A percentile compares a stretch with the other conserved stretches of the same genome.
phyloP scores from a whole-genome alignment of 1,140 invertebrate genomes.

The Linepithema humile region DNA sequence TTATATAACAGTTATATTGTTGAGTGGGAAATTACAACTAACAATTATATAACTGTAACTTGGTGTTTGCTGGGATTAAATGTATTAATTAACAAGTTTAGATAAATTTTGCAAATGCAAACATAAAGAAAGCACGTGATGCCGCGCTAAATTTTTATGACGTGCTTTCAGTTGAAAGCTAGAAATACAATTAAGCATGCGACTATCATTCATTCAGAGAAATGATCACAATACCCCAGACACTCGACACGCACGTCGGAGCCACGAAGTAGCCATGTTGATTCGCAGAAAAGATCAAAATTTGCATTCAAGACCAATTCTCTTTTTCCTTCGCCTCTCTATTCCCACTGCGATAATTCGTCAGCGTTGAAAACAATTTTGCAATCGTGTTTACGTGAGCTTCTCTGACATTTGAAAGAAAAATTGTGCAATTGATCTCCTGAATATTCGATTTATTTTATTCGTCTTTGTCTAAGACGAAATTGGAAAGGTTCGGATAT shows the following conservation, averaged over 20 bases:
- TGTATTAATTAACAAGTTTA: neutral
- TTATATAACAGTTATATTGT: no score
- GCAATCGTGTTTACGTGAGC: neutral
- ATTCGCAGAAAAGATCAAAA: conserved; percentile 28
- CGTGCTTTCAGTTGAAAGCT: conserved; percentile 70
- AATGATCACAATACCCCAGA: conserved; percentile 50
- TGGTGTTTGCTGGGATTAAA: no score
- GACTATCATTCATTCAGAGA: conserved; percentile 69
- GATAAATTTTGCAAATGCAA: neutral
- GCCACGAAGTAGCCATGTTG: neutral
- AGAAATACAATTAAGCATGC: no score
- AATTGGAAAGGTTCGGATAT: conserved; percentile 49
- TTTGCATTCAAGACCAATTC: neutral
- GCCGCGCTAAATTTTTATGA: conserved; percentile 58
- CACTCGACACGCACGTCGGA: neutral
- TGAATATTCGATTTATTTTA: neutral
- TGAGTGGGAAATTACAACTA: no score
- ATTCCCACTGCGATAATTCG: neutral
- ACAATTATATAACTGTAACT: no score
- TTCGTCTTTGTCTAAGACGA: neutral
- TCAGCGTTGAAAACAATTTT: neutral
- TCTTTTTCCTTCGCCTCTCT: neutral
- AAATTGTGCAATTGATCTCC: neutral
- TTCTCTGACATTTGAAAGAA: neutral
- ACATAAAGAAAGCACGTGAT: neutral